These are phyloP conservation scores for Phrynocephalus versicolor DNA, from an alignment of 2,113 vertebrate species.

Conservation along the genomic window DNA sequence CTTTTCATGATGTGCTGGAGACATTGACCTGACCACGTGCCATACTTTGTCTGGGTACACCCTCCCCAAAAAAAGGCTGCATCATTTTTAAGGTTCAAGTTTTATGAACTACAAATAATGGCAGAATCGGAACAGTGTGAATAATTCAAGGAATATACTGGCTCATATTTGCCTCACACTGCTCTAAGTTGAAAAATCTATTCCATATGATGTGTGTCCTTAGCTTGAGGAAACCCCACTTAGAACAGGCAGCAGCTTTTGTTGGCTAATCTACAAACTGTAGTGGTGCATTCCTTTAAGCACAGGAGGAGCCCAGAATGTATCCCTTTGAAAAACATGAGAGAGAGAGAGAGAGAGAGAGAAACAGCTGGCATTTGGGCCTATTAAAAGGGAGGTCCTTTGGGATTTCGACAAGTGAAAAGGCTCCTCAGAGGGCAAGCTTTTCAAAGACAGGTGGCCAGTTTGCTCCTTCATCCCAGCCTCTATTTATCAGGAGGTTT, in stretches of 20 bases:
- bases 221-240: rapidly evolving
- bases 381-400: background rate
- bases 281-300: background rate
- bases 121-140: background rate
- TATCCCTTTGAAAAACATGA: background rate
- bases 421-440: background rate
- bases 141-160: background rate
- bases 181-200: background rate
- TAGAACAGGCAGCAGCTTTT: too few species aligned
- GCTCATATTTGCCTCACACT: background rate
- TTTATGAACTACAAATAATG: background rate
- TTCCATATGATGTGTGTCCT: background rate
- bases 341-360: conserved; percentile 9
- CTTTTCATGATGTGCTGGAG: background rate
- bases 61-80: background rate
- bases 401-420: conserved; percentile 23
- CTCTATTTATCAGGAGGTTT: conserved; percentile 43
- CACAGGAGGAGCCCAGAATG: background rate
- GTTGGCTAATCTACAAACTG: background rate
- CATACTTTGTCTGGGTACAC: background rate
- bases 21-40: background rate
- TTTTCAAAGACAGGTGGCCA: background rate
- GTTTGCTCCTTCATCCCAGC: conserved; percentile 36
- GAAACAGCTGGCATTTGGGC: background rate
- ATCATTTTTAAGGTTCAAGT: background rate